Conservation (phyloP, 1,140 invertebrate species). For the Anoplolepis gracilipes region DNA sequence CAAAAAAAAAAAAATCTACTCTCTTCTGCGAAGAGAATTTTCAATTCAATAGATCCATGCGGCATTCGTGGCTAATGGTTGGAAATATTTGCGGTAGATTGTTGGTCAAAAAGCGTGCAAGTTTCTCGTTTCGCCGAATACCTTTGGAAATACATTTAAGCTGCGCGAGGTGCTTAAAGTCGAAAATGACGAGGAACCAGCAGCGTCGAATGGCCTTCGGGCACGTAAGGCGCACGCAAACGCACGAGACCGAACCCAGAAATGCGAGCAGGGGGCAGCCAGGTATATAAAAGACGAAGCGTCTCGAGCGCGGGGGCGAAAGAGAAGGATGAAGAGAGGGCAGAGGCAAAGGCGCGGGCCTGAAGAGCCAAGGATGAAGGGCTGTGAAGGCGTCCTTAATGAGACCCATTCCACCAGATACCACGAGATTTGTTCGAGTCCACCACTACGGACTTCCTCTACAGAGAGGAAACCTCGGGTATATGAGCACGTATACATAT, state of each 20-base stretch:
- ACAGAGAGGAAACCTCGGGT: not conserved
- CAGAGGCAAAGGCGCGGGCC: conserved; percentile 41
- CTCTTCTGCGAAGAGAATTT: not conserved
- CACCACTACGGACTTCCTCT: conserved; percentile 59
- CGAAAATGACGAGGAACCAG: conserved; percentile 74
- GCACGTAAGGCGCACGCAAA: conserved; percentile 66
- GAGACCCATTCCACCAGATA: conserved; percentile 79
- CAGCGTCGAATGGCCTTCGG: conserved; percentile 70
- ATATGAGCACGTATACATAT: not conserved
- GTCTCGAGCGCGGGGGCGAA: conserved; percentile 49
- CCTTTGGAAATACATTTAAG: conserved; percentile 57
- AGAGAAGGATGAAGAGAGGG: conserved; percentile 16
- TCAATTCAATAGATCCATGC: not conserved
- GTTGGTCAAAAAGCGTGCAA: not conserved
- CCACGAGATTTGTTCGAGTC: conserved; percentile 70
- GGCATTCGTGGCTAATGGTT: not conserved
- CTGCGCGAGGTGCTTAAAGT: conserved; percentile 71
- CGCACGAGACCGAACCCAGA: conserved; percentile 54
- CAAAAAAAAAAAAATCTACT: too few relatives aligned
- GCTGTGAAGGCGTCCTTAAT: conserved; percentile 79
- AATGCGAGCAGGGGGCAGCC: conserved; percentile 69
- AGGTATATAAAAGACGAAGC: conserved; percentile 77
- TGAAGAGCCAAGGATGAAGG: conserved; percentile 77
- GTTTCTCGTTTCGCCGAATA: conserved; percentile 44
- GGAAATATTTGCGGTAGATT: conserved; percentile 2